phyloP scores from a whole-genome alignment of 2,797 vertebrate species.

The Muraenolepis orangiensis region DNA sequence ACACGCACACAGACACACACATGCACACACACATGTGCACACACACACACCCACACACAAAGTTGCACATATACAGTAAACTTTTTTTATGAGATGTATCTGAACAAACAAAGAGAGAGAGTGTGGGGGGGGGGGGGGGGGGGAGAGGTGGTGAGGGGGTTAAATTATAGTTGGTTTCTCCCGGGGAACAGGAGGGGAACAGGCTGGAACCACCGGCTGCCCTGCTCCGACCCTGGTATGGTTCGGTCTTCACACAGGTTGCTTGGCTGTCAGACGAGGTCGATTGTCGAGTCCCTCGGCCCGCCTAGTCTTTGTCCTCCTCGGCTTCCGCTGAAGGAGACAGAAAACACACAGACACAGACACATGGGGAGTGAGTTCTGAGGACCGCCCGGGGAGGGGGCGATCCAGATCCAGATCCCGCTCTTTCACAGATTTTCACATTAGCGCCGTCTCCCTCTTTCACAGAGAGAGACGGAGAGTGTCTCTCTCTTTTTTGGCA shows the following conservation, averaged over 20 bases:
- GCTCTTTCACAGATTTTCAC: background rate
- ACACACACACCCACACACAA: background rate
- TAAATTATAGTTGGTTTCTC: slow-evolving; percentile 47
- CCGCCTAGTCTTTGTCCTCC: slow-evolving; percentile 65
- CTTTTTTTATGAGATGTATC: slow-evolving; percentile 30
- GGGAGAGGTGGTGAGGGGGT: too few relatives aligned
- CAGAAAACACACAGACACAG: slow-evolving; percentile 18
- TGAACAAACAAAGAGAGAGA: slow-evolving; percentile 45
- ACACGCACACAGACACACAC: background rate
- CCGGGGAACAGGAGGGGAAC: slow-evolving; percentile 71
- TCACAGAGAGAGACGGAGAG: too few relatives aligned
- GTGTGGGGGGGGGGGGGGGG: slow-evolving; percentile 42
- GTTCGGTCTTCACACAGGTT: slow-evolving; percentile 76
- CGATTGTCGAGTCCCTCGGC: slow-evolving; percentile 71
- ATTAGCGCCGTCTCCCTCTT: background rate
- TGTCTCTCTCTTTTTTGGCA: too few relatives aligned
- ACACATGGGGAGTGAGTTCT: background rate
- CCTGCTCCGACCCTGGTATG: slow-evolving; percentile 60
- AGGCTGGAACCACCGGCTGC: slow-evolving; percentile 55
- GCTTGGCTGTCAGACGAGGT: slow-evolving; percentile 78
- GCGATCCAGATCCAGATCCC: background rate
- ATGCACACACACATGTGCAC: background rate
- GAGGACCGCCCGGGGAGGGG: too few relatives aligned
- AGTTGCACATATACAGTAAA: slow-evolving; percentile 34
- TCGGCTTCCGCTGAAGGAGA: slow-evolving; percentile 51